These are phyloP conservation scores for Periparus ater DNA, from an alignment of 2,797 vertebrate genomes.

Conservation along the genomic window DNA sequence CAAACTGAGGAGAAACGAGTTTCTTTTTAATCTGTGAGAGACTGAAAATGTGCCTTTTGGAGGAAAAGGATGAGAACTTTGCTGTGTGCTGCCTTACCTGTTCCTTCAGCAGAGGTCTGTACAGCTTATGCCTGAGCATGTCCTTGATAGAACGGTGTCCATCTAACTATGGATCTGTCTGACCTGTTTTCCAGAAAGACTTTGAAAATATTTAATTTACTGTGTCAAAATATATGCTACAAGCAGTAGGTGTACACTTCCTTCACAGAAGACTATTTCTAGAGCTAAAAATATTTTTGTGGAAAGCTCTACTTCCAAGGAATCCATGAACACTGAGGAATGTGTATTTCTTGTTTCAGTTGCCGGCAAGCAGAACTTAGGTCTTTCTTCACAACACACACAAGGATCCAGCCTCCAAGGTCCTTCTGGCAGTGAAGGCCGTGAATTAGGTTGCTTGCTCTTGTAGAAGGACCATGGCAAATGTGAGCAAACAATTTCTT, in stretches of 20 bases:
- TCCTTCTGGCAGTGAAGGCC: not conserved
- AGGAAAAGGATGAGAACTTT: not conserved
- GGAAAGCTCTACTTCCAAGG: not conserved
- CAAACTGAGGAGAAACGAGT: not conserved
- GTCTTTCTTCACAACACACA: not conserved
- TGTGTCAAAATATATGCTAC: not conserved
- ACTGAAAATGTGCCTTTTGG: not conserved
- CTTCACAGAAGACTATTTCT: not conserved
- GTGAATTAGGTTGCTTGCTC: not conserved
- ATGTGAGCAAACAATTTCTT: not conserved
- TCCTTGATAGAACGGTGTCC: not conserved
- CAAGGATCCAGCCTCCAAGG: not conserved
- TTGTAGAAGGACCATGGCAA: not conserved
- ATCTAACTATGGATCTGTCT: not conserved
- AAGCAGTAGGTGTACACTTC: not conserved
- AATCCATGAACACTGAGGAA: not conserved
- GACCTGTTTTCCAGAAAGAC: not conserved
- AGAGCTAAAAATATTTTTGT: not conserved
- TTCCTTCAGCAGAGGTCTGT: not conserved
- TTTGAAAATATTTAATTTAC: not conserved
- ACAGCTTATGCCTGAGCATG: not conserved
- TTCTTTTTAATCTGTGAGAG: not conserved
- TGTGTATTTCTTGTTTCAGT: not conserved
- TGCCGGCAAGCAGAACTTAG: not conserved
- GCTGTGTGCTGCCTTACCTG: not conserved